Base-by-base conservation (phyloP, 64 coral and sea anemone species). In the Porites australiensis region DNA sequence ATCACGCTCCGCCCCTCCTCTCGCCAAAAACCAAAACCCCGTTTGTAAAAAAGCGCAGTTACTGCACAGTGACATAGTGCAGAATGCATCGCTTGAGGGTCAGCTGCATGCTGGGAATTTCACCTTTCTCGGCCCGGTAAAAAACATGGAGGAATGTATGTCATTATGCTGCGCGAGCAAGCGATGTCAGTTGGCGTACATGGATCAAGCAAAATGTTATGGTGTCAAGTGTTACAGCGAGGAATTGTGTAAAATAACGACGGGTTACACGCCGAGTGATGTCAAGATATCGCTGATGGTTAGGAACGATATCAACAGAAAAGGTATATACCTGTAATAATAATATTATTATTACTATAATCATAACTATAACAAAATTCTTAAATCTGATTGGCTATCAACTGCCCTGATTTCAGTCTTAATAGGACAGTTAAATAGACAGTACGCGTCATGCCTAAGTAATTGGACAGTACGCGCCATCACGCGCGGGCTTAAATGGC, bases 201-300 rank as follows among this genome's bases (percentile, higher is more conserved):
- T 97, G 50, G 95, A 97, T 77, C 91, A 97, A 54, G 47, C 58
- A 7, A 97, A 97, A 66, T 97, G 95, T 44, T 97, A 97, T 80
- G 95, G 95, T 2, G 95, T 97, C 45, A 97, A 97, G 20, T 97
- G 95, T 61, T 97, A 86, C 72, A 97, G 88, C n/a, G 88, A 93
- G 43, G 82, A 94, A 58, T 43, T 94, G 58, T 97, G 95, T 45
- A 94, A 97, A 82, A 92, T 97, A 66, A 97, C 95, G 14, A 72
- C 93, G 19, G 95, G 92, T 45, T 90, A 94, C 50, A 77, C 90
- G 49, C 74, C 91, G 15, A 85, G 90, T 63, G 95, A 97, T 51
- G 92, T 97, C 21, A 97, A 97, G 89, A 97, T 97, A 81, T 97
- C 95, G 43, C 83, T 97, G 2, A 97, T 97, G 95, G 95, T 97